Evolutionary conservation across 2,797 vertebrate genomes (phyloP).

Genomic region (Myiotriccus ornatus): DNA sequence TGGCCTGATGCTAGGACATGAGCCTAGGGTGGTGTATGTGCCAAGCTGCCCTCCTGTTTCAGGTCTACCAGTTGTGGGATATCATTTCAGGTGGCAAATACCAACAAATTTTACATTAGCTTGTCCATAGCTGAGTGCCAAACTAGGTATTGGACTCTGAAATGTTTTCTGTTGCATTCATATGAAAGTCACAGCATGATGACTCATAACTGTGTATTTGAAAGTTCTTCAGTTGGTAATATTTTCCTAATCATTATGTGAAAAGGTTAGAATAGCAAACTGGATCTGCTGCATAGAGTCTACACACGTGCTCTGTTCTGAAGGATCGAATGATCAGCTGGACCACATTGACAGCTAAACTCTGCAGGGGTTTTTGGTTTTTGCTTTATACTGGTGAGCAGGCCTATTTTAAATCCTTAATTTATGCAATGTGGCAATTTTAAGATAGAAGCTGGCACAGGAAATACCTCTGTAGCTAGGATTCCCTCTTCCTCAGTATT

Average conservation of each 20-base stretch:
- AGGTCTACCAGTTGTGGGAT: not conserved
- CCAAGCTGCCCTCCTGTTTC: not conserved
- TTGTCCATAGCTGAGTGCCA: not conserved
- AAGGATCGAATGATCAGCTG: not conserved
- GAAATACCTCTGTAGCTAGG: not conserved
- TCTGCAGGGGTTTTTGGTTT: not conserved
- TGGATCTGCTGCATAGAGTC: not conserved
- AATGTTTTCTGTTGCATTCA: not conserved
- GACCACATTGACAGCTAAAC: not conserved
- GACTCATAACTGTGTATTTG: constrained; percentile 1
- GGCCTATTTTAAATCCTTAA: not conserved
- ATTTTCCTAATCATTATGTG: not conserved
- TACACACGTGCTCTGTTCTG: not conserved
- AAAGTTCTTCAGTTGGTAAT: not conserved
- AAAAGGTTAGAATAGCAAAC: not conserved
- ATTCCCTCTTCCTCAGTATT: constrained; percentile 1
- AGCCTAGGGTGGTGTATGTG: not conserved
- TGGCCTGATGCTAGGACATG: not conserved
- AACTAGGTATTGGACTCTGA: not conserved
- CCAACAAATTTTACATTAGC: not conserved
- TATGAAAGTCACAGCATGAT: not conserved
- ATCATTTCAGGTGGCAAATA: not conserved
- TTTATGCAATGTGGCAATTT: not conserved
- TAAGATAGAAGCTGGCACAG: not conserved
- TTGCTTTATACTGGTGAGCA: not conserved